Evolutionary conservation across 2,113 vertebrate genomes (phyloP), one percentile per base, ranked within the genome.

Genomic region (Charina bottae): DNA sequence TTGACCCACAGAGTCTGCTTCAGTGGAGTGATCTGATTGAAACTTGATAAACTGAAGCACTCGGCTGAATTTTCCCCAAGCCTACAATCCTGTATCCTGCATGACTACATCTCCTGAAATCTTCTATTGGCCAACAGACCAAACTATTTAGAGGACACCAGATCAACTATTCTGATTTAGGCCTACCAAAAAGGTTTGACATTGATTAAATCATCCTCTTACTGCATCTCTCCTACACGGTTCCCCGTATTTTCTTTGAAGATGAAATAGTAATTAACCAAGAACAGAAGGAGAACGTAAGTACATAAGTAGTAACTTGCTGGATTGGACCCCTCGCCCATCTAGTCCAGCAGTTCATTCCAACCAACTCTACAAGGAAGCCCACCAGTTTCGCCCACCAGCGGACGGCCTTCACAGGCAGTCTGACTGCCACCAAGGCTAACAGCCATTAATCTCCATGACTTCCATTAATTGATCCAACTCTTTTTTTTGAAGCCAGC

Each of bases 161-260:
- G 33, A 37, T 78, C 21, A 2, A 15, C 68, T 78, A 78, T 37
- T 68, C 64, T 33, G 28, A 68, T 68, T 37, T 78, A 78, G 33
- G 33, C 33, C 17, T 21, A 78, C 19, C 19, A 11, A 19, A 12
- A 60, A 93, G n/a, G 15, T 7, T 26, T 49, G 17, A 85, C 6
- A 72, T 78, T 90, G 72, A 87, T 72, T 89, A 55, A 89, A 88
- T 33, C 55, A 78, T 28, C 62, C 24, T 92, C 59, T 90, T 83
- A 83, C 3, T 54, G 55, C 84, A 19, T 21, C 64, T 55, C 21
- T 72, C 7, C 26, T 88, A 23, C 15, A 28, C 2, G 21, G 15
- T 86, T 49, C 15, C 59, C 53, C 92, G 78, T 23, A 26, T 60
- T 83, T 83, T 46, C 42, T 21, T 87, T 49, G 26, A 28, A 53